Conservation (phyloP, 2,797 vertebrate species). For the Dipus sagitta region DNA sequence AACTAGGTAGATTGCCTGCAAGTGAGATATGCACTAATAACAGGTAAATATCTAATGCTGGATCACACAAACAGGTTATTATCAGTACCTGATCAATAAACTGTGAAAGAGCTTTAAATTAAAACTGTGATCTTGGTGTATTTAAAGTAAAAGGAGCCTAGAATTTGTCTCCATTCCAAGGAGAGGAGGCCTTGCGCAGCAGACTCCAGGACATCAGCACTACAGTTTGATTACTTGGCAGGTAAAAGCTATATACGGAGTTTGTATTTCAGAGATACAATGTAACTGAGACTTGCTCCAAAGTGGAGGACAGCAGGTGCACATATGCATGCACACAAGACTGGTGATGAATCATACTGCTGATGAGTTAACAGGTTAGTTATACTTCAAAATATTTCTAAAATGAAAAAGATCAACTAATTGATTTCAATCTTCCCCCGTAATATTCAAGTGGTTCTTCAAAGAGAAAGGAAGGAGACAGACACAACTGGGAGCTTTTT, state of each 20-base stretch:
- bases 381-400: constrained; percentile 24
- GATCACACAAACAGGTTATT: not conserved
- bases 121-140: not conserved
- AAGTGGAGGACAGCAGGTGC: not conserved
- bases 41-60: not conserved
- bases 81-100: constrained; percentile 20
- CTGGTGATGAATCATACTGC: not conserved
- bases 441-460: constrained; percentile 23
- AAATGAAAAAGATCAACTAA: not conserved
- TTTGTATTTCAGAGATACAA: constrained; percentile 45
- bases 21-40: not conserved
- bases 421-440: constrained; percentile 34
- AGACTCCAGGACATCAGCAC: not conserved
- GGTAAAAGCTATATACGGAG: not conserved
- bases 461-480: constrained; percentile 34
- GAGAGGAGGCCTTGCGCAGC: not conserved
- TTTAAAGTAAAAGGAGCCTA: not conserved
- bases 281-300: constrained; percentile 1
- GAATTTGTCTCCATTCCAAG: not conserved
- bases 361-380: constrained; percentile 2
- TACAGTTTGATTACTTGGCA: not conserved
- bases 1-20: not conserved
- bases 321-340: not conserved
- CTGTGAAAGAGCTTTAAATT: constrained; percentile 20
- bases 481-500: not conserved